phyloP scores from a whole-genome alignment of 2,113 vertebrate species.

The Coryphaenoides rupestris region DNA sequence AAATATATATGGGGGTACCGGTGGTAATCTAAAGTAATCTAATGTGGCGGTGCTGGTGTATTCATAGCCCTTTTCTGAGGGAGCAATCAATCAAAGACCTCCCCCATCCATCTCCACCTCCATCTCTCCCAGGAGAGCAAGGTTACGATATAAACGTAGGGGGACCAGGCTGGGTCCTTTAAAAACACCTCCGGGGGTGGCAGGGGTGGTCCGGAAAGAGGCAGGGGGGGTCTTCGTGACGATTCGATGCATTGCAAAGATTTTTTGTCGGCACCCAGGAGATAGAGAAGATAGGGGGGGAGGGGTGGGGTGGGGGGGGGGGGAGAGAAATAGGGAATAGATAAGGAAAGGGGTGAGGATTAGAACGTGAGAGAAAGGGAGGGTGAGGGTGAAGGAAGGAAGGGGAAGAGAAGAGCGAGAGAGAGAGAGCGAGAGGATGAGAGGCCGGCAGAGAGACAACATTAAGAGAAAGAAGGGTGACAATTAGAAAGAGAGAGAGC shows the following conservation, averaged over 20 bases:
- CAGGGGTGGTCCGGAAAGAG: not conserved
- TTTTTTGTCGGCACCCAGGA: too few relatives aligned
- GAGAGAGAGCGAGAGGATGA: not conserved
- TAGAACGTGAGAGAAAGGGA: conserved; percentile 11
- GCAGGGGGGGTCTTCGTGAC: too few relatives aligned
- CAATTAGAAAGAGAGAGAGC: too few relatives aligned
- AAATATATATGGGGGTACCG: not conserved
- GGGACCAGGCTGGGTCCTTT: conserved; percentile 32
- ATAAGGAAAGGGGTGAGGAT: too few relatives aligned
- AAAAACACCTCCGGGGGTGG: conserved; percentile 42
- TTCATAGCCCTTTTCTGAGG: conserved; percentile 12
- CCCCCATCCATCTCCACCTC: not conserved
- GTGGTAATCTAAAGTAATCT: not conserved
- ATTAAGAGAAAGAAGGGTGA: not conserved
- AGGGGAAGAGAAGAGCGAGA: too few relatives aligned
- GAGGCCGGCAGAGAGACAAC: too few relatives aligned
- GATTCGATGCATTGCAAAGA: too few relatives aligned
- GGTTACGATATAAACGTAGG: conserved; percentile 4
- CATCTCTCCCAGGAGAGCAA: not conserved
- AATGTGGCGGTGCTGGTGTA: too few relatives aligned
- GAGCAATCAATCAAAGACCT: conserved; percentile 35
- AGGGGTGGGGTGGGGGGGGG: too few relatives aligned
- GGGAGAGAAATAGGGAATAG: too few relatives aligned
- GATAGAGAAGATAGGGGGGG: too few relatives aligned
- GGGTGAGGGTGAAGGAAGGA: conserved; percentile 37